phyloP scores from a whole-genome alignment of 2,113 vertebrate genomes.

The Sphaerodactylus townsendi region DNA sequence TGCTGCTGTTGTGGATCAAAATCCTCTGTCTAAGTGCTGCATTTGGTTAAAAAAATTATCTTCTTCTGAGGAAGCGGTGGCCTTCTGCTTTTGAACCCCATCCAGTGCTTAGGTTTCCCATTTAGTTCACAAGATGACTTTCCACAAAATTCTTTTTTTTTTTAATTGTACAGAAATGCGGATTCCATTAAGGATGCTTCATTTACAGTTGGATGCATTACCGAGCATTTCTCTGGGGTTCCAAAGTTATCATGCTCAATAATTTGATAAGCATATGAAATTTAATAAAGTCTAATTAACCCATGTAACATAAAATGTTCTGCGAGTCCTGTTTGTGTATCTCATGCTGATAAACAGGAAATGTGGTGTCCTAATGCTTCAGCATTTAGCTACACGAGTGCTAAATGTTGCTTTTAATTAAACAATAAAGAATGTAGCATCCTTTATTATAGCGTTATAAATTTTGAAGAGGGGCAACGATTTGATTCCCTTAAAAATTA shows the following conservation, averaged over 20 bases:
- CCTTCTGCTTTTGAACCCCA: background rate
- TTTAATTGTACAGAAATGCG: background rate
- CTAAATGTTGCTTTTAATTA: conserved; percentile 85
- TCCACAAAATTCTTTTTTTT: background rate
- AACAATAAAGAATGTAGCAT: conserved; percentile 79
- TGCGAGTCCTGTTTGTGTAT: conserved; percentile 52
- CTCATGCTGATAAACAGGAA: conserved; percentile 60
- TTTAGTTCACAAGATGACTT: background rate
- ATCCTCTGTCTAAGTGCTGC: background rate
- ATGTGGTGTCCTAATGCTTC: conserved; percentile 64
- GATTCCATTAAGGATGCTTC: background rate
- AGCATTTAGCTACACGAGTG: conserved; percentile 64
- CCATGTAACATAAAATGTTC: conserved; percentile 58
- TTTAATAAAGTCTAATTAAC: conserved; percentile 73
- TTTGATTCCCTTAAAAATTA: conserved; percentile 84
- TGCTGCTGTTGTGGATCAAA: too few relatives aligned
- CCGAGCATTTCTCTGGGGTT: conserved; percentile 41
- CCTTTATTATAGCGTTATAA: conserved; percentile 77
- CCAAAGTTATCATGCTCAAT: conserved; percentile 36
- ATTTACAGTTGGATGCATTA: conserved; percentile 9
- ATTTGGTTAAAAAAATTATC: background rate
- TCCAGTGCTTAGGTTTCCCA: background rate
- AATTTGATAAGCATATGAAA: conserved; percentile 69
- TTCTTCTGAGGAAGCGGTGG: background rate
- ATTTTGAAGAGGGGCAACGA: conserved; percentile 75